These are phyloP conservation scores for Himalopsyche phryganea DNA, from an alignment of 1,140 invertebrate species.

Conservation along the genomic window DNA sequence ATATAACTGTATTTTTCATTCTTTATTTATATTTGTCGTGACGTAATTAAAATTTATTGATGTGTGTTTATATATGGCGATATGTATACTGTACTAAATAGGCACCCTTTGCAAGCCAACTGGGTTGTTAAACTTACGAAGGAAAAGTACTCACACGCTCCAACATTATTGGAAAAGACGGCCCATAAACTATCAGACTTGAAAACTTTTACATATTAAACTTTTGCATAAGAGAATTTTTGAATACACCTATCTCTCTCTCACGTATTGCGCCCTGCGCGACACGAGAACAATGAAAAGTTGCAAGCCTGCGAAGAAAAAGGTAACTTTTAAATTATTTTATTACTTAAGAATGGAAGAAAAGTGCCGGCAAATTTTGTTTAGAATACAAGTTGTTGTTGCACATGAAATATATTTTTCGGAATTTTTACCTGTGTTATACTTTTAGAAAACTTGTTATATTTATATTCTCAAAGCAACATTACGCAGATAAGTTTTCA, in stretches of 20 bases:
- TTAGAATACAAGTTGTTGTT: slow-evolving; percentile 16
- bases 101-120: slow-evolving; percentile 2
- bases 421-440: too few species aligned
- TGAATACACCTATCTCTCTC: slow-evolving; percentile 2
- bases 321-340: slow-evolving; percentile 34
- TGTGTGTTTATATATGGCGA: too few species aligned
- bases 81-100: too few species aligned
- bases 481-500: too few species aligned
- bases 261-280: too few species aligned
- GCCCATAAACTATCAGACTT: slow-evolving; percentile 33
- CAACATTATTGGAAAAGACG: slow-evolving; percentile 33
- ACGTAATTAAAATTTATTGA: too few species aligned
- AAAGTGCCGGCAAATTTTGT: slow-evolving; percentile 21
- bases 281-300: slow-evolving; percentile 5
- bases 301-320: slow-evolving; percentile 14
- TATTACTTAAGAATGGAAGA: slow-evolving; percentile 24
- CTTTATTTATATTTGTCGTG: too few species aligned
- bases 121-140: slow-evolving; percentile 9
- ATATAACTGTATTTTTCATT: too few species aligned
- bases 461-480: too few species aligned
- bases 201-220: slow-evolving; percentile 32
- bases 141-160: slow-evolving; percentile 27
- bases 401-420: slow-evolving; percentile 10
- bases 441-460: too few species aligned
- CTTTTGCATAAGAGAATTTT: slow-evolving; percentile 30